These are phyloP conservation scores for Teleiodes luculella DNA, from an alignment of 2,888 invertebrate species.

Conservation along the genomic window DNA sequence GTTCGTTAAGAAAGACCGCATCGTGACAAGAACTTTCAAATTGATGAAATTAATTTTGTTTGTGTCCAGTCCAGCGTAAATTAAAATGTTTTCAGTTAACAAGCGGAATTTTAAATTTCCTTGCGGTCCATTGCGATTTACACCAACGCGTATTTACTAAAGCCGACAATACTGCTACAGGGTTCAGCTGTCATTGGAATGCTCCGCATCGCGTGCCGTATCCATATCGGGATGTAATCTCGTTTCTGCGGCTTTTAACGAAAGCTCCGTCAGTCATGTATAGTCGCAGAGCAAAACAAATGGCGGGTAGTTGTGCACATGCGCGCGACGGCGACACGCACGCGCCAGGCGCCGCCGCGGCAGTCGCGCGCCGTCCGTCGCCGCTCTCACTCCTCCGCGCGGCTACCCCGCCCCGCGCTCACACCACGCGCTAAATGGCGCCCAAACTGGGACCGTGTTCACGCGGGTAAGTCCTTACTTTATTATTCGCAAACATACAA, in stretches of 20 bases:
- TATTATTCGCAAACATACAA: conserved; percentile 24
- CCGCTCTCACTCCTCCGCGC: conserved; percentile 49
- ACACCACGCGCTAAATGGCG: conserved; percentile 71
- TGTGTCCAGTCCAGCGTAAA: not conserved
- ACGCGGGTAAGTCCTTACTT: conserved; percentile 64
- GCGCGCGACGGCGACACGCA: conserved; percentile 55
- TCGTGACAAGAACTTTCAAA: not conserved
- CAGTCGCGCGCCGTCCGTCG: conserved; percentile 64
- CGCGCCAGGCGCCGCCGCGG: conserved; percentile 50
- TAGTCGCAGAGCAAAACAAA: conserved; percentile 65
- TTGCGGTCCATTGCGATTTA: conserved; percentile 39
- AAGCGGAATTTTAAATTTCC: not conserved
- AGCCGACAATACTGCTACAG: conserved; percentile 46
- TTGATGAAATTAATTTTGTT: not conserved
- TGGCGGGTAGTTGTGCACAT: conserved; percentile 54
- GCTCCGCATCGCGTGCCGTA: conserved; percentile 52
- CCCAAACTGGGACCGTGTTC: conserved; percentile 63
- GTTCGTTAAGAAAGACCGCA: conserved; percentile 6
- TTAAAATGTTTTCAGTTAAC: not conserved
- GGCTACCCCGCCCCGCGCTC: conserved; percentile 36
- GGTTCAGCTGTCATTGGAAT: conserved; percentile 52
- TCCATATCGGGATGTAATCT: conserved; percentile 62
- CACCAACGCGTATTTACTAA: conserved; percentile 42
- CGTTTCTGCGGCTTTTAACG: conserved; percentile 53
- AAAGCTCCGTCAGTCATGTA: conserved; percentile 40